These are phyloP conservation scores for Portunus trituberculatus DNA, from an alignment of 1,140 invertebrate species.

Conservation along the genomic window DNA sequence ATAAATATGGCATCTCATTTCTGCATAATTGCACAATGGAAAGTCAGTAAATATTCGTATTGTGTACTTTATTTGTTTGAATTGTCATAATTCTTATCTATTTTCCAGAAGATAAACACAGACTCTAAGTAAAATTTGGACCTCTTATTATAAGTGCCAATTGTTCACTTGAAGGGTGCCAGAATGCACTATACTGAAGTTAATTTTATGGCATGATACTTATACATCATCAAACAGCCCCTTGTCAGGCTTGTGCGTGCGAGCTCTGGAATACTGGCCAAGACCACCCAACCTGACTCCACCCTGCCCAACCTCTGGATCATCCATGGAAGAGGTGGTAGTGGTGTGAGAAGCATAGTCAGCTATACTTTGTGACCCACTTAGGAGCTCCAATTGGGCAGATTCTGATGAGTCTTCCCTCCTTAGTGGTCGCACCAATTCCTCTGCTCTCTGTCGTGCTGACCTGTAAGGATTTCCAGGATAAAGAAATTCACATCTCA, in stretches of 20 bases:
- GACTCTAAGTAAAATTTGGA: too few relatives aligned
- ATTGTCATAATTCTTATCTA: too few relatives aligned
- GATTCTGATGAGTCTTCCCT: slow-evolving; percentile 68
- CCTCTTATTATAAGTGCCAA: too few relatives aligned
- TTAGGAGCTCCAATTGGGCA: slow-evolving; percentile 62
- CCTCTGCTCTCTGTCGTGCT: slow-evolving; percentile 82
- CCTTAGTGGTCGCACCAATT: slow-evolving; percentile 78
- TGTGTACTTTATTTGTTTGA: too few relatives aligned
- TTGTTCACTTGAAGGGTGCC: too few relatives aligned
- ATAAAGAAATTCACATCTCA: background rate
- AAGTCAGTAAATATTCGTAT: too few relatives aligned
- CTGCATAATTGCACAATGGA: too few relatives aligned
- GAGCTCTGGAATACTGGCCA: slow-evolving; percentile 60
- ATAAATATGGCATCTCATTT: too few relatives aligned
- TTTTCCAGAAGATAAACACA: too few relatives aligned
- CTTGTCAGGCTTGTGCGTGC: slow-evolving; percentile 70
- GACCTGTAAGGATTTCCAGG: slow-evolving; percentile 80
- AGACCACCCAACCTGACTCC: background rate
- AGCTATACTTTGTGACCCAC: slow-evolving; percentile 46
- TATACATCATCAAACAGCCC: slow-evolving; percentile 76
- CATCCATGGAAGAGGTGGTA: slow-evolving; percentile 37
- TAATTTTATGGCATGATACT: background rate
- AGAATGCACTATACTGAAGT: too few relatives aligned
- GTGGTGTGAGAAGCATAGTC: slow-evolving; percentile 29
- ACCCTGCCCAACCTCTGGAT: background rate